Evolutionary conservation across 92 coral and sea anemone genomes (phyloP).

Genomic region (Actinostola sp.): DNA sequence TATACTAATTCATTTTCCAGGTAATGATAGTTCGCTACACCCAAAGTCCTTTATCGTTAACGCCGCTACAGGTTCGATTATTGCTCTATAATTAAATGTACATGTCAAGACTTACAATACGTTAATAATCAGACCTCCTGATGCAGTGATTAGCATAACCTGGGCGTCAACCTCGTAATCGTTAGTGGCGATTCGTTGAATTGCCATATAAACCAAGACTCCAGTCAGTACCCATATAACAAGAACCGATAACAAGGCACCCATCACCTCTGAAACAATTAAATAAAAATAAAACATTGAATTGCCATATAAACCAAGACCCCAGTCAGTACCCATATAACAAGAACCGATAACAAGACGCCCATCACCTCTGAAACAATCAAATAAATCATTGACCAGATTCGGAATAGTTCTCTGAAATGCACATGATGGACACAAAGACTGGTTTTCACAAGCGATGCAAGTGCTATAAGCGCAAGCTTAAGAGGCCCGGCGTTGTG

Average conservation of each 20-base stretch:
- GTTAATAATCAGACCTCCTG: conserved; percentile 86
- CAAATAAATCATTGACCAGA: neutral
- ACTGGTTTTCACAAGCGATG: too few species aligned
- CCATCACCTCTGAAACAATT: conserved; percentile 85
- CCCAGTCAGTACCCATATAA: conserved; percentile 94
- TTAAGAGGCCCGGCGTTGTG: too few species aligned
- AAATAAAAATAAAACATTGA: conserved; percentile 11
- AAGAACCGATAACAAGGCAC: conserved; percentile 88
- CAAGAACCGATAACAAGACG: conserved; percentile 36
- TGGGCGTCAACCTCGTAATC: conserved; percentile 81
- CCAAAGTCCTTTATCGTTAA: too few species aligned
- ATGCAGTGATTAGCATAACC: conserved; percentile 84
- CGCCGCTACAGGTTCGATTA: too few species aligned
- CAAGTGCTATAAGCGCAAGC: too few species aligned
- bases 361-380: neutral
- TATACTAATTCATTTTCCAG: too few species aligned
- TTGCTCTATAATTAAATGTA: too few species aligned
- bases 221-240: conserved; percentile 95
- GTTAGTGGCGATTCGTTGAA: conserved; percentile 66
- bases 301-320: conserved; percentile 84
- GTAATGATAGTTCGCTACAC: too few species aligned
- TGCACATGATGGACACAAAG: too few species aligned
- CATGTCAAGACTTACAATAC: conserved; percentile 68
- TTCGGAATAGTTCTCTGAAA: too few species aligned
- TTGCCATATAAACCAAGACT: conserved; percentile 81